Percentiles rank a stretch among this genome's conserved stretches.
phyloP scores from a whole-genome alignment of 2,888 invertebrate genomes.

The Rhopalosiphum nymphaeae region DNA sequence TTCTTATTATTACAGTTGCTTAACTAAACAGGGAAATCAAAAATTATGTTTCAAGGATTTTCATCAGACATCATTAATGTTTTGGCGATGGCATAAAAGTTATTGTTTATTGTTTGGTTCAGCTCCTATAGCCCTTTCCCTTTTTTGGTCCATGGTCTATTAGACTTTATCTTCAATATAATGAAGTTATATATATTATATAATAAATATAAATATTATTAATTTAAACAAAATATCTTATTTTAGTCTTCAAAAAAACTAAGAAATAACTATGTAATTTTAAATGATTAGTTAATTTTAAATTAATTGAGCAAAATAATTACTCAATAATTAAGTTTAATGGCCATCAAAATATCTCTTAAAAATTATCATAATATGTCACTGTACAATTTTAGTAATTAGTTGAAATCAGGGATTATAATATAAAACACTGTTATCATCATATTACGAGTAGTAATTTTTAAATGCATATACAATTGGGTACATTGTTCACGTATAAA shows the following conservation, averaged over 20 bases:
- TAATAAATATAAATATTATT: neutral
- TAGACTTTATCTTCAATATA: neutral
- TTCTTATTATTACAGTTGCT: conserved; percentile 10
- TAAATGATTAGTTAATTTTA: neutral
- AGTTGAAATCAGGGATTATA: neutral
- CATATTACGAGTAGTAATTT: too few relatives aligned
- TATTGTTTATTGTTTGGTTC: neutral
- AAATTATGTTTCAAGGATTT: conserved; percentile 27
- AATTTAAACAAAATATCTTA: neutral
- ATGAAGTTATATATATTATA: neutral
- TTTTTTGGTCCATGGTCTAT: neutral
- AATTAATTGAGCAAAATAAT: neutral
- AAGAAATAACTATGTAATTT: neutral
- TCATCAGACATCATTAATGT: neutral
- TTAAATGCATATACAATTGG: too few relatives aligned
- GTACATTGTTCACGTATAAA: neutral
- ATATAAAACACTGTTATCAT: neutral
- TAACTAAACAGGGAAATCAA: conserved; percentile 37
- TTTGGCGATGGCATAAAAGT: neutral
- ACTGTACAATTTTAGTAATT: neutral
- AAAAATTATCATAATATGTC: neutral
- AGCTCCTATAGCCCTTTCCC: neutral
- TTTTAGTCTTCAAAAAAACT: neutral
- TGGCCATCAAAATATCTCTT: neutral
- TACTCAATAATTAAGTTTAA: neutral